Evolutionary conservation across 1,140 invertebrate genomes (phyloP).

Genomic region (Drosophila nigrodunni): DNA sequence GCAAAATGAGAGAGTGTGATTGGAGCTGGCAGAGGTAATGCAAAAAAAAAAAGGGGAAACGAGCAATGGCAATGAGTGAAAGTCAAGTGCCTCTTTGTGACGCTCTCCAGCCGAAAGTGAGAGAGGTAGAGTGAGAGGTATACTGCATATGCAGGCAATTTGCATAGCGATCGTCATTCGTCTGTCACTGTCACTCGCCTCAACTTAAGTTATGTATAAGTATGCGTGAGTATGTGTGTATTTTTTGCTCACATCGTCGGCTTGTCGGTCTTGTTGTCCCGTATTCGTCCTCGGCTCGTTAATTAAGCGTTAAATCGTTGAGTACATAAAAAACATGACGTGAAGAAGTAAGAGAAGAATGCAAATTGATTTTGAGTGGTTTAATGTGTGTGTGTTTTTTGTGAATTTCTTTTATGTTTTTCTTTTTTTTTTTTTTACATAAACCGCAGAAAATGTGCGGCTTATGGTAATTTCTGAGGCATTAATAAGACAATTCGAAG

Average conservation of each 20-base stretch:
- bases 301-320: conserved; percentile 80
- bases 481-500: conserved; percentile 34
- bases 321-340: conserved; percentile 43
- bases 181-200: conserved; percentile 1
- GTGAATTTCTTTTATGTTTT: conserved; percentile 20
- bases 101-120: conserved; percentile 45
- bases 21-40: conserved; percentile 1
- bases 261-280: conserved; percentile 28
- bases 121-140: conserved; percentile 14
- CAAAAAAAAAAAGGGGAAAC: conserved; percentile 19
- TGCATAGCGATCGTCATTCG: conserved; percentile 65
- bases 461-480: conserved; percentile 66
- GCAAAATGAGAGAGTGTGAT: conserved; percentile 38
- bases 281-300: conserved; percentile 49
- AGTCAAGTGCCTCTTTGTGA: conserved; percentile 73
- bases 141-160: conserved; percentile 50
- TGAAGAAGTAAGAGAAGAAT: conserved; percentile 40
- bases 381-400: conserved; percentile 45
- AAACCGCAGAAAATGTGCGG: conserved; percentile 71
- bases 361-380: conserved; percentile 75
- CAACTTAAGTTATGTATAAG: not conserved
- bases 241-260: conserved; percentile 19
- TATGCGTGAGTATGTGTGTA: not conserved
- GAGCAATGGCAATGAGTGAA: conserved; percentile 61
- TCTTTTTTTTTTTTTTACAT: conserved; percentile 15